Evolutionary conservation across 2,888 invertebrate genomes (phyloP), one percentile per base, ranked within the genome.

Genomic region (Dolichomitus sp.): DNA sequence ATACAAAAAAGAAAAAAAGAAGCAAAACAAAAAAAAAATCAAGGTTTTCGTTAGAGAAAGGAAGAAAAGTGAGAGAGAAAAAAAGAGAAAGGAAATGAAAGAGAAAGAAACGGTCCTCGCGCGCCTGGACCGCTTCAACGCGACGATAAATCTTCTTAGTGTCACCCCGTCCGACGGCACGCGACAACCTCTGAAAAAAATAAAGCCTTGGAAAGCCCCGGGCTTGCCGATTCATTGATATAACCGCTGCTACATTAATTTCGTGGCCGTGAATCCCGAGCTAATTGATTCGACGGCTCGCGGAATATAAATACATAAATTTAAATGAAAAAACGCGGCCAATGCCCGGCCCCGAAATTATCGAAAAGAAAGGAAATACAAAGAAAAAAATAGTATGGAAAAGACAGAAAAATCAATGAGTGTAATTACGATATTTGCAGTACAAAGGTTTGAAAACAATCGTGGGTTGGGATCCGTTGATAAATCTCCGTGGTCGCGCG

Each of bases 401-500:
- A 30, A 72, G 23, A 52, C 48, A 19, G 37, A 40, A 40, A 52
- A 73, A 73, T 70, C 61, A 78, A 65, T 77, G 65, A 83, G 73
- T 81, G 59, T 83, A 72, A 81, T 83, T 81, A 85, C 74, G 74
- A 81, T 81, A 81, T 84, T 77, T 72, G 79, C 83, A 83, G 81
- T 85, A 81, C 84, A 84, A 85, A 83, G 59, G 81, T 79, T 78
- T 45, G 33, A 73, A 40, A 73, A 68, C 40, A 33, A 81, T 74
- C 68, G 81, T 66, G 63, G 70, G 19, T 63, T 50, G 50, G 66
- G 33, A 80, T 68, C 42, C 70, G 65, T 65, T 50, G 72, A 70
- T 1, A 74, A 54, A 65, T 66, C 57, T 54, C 57, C 65, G 59
- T 30, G 54, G 37, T 66, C 65, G 57, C 48, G 52, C 77, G 74